Evolutionary conservation across 2,113 vertebrate genomes (phyloP), one percentile per base, ranked within the genome.

Genomic region (Prionailurus bengalensis): DNA sequence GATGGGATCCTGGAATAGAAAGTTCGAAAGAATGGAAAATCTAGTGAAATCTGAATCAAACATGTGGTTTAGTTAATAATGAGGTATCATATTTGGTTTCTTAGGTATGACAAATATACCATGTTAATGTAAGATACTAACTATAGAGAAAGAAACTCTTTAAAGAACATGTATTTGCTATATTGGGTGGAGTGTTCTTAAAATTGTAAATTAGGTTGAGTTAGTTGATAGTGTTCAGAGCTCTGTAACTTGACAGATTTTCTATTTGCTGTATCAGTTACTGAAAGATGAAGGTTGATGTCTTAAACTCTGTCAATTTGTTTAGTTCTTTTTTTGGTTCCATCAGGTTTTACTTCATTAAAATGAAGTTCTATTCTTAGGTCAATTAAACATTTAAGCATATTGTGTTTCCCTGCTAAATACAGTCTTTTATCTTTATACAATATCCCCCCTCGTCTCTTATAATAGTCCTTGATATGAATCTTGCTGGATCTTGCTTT

Each of bases 331-430:
- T 15, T 71, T 16, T 48, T n/a, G 6, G 4, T 39, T 95, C 76
- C 27, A 88, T 36, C 21, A 29, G 8, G 6, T 48, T 87, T 82
- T 66, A 31, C 25, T 48, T 65, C 11, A 82, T 39, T 5, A 5
- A 87, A 21, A 68, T 65, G 23, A 87, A 51, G 19, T 25, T 94
- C 48, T 76, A 42, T 74, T 51, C 70, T 96, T 82, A 96, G 36
- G 39, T 61, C 39, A 7, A 82, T 48, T 74, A 42, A 87, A 33
- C 27, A 86, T 48, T 81, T 80, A 66, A 48, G 13, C 27, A 81
- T 51, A 3, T 48, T 65, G 42, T 70, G 9, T 31, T 48, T 81
- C 29, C 11, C 51, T 80, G 16, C 21, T 55, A 45, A 88, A 29
- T 31, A 31, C 5, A 73, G 10, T 82, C 19, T 45, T 82, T 88